Conservation (phyloP, 2,888 invertebrate species). For the Machimus rusticus region DNA sequence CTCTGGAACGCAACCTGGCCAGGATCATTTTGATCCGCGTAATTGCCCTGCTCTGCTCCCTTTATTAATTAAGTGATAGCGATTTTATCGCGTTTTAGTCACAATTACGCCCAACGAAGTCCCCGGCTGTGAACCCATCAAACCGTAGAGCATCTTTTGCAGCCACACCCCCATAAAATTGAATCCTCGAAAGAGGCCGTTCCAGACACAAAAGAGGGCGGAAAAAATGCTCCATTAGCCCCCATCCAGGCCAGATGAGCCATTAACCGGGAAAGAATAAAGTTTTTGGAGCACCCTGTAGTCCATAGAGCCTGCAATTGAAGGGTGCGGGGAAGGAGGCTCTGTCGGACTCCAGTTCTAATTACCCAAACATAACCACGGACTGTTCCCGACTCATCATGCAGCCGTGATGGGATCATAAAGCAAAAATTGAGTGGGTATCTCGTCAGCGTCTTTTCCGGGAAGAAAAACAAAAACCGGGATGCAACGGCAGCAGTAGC, state of each 20-base stretch:
- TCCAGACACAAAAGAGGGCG: neutral
- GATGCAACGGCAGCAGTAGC: neutral
- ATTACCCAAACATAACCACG: slow-evolving; percentile 17
- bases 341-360: neutral
- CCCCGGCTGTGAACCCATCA: neutral
- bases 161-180: neutral
- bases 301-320: neutral
- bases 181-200: neutral
- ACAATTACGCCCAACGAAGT: neutral
- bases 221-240: neutral
- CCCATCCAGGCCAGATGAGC: neutral
- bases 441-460: neutral
- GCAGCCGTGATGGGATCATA: slow-evolving; percentile 19
- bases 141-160: neutral
- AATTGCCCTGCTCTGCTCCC: neutral
- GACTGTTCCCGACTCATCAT: neutral
- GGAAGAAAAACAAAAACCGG: neutral
- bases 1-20: neutral
- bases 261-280: slow-evolving; percentile 1
- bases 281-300: neutral
- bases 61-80: slow-evolving; percentile 13
- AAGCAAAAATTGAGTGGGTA: neutral
- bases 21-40: neutral
- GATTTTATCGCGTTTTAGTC: neutral
- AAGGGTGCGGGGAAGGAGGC: neutral